Evolutionary conservation across 2,797 vertebrate genomes (phyloP).

Genomic region (Dendrocincla fuliginosa): DNA sequence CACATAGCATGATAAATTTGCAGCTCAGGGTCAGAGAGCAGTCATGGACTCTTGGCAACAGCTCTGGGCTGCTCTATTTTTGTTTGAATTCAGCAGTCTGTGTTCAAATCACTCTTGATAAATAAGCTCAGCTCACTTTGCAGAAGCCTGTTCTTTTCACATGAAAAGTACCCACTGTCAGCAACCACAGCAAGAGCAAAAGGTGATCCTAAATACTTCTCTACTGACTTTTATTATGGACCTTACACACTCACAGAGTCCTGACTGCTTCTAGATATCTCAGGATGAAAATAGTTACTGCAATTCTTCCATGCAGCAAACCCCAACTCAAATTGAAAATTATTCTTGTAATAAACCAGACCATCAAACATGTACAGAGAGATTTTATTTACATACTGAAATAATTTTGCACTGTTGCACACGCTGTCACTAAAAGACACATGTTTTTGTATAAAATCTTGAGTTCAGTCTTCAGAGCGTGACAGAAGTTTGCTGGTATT

Average conservation of each 20-base stretch:
- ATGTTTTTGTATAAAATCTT: neutral
- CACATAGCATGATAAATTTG: neutral
- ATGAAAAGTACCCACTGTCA: neutral
- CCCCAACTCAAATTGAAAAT: neutral
- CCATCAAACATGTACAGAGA: neutral
- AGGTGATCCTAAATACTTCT: neutral
- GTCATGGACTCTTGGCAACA: neutral
- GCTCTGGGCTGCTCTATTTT: neutral
- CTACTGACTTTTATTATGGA: neutral
- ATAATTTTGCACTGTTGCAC: neutral
- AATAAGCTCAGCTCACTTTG: neutral
- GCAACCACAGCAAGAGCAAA: neutral
- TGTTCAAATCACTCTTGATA: neutral
- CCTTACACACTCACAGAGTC: neutral
- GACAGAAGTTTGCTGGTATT: neutral
- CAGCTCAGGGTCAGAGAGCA: neutral
- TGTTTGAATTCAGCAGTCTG: neutral
- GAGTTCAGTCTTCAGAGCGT: neutral
- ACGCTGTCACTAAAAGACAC: neutral
- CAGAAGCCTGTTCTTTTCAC: neutral
- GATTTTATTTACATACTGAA: constrained; percentile 51
- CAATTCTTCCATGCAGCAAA: neutral
- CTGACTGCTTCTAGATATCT: neutral
- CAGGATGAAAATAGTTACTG: neutral
- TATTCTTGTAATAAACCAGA: neutral